A percentile compares a stretch with the other conserved stretches of the same genome.
phyloP scores from a whole-genome alignment of 2,797 vertebrate species.

The Myiothlypis coronata region DNA sequence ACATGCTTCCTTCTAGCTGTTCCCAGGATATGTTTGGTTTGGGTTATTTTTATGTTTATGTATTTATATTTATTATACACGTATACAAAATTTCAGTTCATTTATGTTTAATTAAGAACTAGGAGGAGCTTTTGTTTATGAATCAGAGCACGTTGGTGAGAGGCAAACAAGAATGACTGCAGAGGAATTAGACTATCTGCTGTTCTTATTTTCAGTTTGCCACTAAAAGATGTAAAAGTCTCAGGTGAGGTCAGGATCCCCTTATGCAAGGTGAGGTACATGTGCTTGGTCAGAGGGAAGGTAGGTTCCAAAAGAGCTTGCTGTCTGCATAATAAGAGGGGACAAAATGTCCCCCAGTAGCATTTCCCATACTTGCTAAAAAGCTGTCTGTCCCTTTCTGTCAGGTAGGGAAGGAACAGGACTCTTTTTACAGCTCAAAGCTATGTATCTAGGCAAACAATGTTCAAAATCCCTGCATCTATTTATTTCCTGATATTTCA shows the following conservation, averaged over 20 bases:
- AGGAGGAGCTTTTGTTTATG: neutral
- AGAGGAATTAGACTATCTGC: neutral
- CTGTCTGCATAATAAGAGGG: neutral
- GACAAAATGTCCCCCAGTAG: neutral
- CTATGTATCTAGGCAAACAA: neutral
- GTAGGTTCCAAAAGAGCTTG: neutral
- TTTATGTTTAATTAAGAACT: neutral
- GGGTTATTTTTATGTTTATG: neutral
- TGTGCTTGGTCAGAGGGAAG: neutral
- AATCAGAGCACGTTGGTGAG: neutral
- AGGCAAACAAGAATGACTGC: neutral
- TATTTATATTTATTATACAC: neutral
- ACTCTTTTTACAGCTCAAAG: neutral
- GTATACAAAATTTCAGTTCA: neutral
- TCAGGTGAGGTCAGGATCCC: neutral
- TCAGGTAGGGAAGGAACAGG: neutral
- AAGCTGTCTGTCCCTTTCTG: neutral
- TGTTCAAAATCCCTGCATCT: neutral
- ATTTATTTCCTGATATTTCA: neutral
- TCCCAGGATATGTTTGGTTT: accelerated
- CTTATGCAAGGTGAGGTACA: neutral
- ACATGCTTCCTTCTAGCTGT: neutral
- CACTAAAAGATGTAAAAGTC: neutral
- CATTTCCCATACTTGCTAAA: neutral
- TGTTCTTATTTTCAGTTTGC: neutral